A percentile compares a stretch with the other conserved stretches of the same genome.
phyloP scores from a whole-genome alignment of 1,140 invertebrate species.

The fruit fly (Drosophila melanogaster) region Release_6_plus_ISO1_MT NT_033777.3:19655501-19656000 shows the following conservation, averaged over 20 bases:
- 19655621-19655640: slow-evolving; percentile 89
- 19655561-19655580: slow-evolving; percentile 85
- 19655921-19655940: background rate
- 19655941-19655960: background rate
- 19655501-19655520: slow-evolving; percentile 86
- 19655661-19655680: slow-evolving; percentile 88
- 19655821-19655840: too few relatives aligned
- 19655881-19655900: too few relatives aligned
- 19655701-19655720: too few relatives aligned
- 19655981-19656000: background rate
- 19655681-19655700: background rate
- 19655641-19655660: slow-evolving; percentile 89
- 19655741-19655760: too few relatives aligned
- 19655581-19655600: slow-evolving; percentile 76
- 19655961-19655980: background rate
- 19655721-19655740: too few relatives aligned
- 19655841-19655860: too few relatives aligned
- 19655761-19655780: too few relatives aligned
- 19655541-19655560: slow-evolving; percentile 85
- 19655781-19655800: too few relatives aligned
- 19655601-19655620: slow-evolving; percentile 62
- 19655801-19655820: too few relatives aligned
- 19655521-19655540: slow-evolving; percentile 88
- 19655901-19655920: too few relatives aligned
- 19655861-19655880: too few relatives aligned